Evolutionary conservation across 1,140 invertebrate genomes (phyloP).

Genomic region (Drepana arcuata): DNA sequence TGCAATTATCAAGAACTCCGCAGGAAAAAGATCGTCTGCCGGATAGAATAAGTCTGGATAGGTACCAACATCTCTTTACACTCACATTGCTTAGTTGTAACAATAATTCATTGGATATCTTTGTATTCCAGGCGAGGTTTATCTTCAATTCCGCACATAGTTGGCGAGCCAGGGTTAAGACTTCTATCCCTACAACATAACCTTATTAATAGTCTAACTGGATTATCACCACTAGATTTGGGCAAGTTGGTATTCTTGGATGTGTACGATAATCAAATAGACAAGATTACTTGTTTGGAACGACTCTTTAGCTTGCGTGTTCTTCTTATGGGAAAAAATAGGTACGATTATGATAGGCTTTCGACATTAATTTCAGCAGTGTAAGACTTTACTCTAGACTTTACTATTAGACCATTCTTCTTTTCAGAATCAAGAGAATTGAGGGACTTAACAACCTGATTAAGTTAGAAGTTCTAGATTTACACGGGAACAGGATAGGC

Average conservation of each 20-base stretch:
- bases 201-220: constrained; percentile 81
- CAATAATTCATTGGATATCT: not conserved
- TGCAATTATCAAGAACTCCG: constrained; percentile 77
- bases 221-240: constrained; percentile 71
- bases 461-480: constrained; percentile 90
- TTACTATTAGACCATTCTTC: not conserved
- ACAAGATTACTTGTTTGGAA: constrained; percentile 84
- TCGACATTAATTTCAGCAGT: not conserved
- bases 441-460: constrained; percentile 81
- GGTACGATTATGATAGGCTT: constrained; percentile 56
- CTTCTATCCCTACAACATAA: constrained; percentile 93
- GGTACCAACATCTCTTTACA: constrained; percentile 27
- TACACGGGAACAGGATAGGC: constrained; percentile 91
- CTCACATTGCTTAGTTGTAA: not conserved
- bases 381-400: no score
- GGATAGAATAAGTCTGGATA: constrained; percentile 84
- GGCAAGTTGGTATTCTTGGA: constrained; percentile 91
- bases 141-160: constrained; percentile 83
- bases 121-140: constrained; percentile 75
- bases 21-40: constrained; percentile 82
- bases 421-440: constrained; percentile 78
- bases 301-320: constrained; percentile 85
- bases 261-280: constrained; percentile 94
- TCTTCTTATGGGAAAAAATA: constrained; percentile 91
- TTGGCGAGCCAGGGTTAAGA: constrained; percentile 83